Percentiles rank a stretch among this genome's conserved stretches.
Conservation (phyloP, 2,888 invertebrate species). For the Caenorhabditis virilis region DNA sequence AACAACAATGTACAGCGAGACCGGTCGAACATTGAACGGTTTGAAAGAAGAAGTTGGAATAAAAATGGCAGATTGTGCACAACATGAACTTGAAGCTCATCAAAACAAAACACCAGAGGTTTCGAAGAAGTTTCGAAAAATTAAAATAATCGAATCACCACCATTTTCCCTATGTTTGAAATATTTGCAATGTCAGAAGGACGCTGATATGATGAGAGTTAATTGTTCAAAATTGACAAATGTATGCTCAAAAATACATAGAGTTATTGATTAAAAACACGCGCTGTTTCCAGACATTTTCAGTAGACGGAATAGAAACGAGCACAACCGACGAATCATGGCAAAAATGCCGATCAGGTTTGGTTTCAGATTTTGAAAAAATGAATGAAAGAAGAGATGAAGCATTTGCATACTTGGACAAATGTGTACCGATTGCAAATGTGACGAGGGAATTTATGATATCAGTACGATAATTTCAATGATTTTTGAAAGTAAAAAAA, state of each 20-base stretch:
- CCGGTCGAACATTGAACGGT: conserved; percentile 35
- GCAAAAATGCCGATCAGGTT: conserved; percentile 9
- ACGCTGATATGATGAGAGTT: conserved; percentile 24
- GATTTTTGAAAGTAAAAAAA: neutral
- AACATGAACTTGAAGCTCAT: conserved; percentile 17
- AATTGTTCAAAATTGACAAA: conserved; percentile 23
- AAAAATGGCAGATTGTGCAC: conserved; percentile 45
- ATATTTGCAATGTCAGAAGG: conserved; percentile 45
- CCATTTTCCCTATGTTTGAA: conserved; percentile 36
- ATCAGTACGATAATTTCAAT: conserved; percentile 11
- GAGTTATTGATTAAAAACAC: too few species aligned
- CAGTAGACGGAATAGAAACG: conserved; percentile 20
- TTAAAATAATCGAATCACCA: conserved; percentile 18
- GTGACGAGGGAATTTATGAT: conserved; percentile 44
- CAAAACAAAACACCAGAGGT: neutral
- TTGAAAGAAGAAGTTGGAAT: conserved; percentile 41
- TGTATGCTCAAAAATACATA: too few species aligned
- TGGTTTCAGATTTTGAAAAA: conserved; percentile 20
- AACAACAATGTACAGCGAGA: conserved; percentile 31
- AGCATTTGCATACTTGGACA: conserved; percentile 43
- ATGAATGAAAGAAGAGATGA: conserved; percentile 30
- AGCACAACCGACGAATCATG: conserved; percentile 7
- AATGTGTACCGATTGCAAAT: conserved; percentile 45
- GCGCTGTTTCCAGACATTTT: conserved; percentile 17
- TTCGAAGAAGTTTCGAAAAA: conserved; percentile 10